Base-by-base conservation (phyloP, 2,888 invertebrate species). In the Mimumesa dahlbomi region DNA sequence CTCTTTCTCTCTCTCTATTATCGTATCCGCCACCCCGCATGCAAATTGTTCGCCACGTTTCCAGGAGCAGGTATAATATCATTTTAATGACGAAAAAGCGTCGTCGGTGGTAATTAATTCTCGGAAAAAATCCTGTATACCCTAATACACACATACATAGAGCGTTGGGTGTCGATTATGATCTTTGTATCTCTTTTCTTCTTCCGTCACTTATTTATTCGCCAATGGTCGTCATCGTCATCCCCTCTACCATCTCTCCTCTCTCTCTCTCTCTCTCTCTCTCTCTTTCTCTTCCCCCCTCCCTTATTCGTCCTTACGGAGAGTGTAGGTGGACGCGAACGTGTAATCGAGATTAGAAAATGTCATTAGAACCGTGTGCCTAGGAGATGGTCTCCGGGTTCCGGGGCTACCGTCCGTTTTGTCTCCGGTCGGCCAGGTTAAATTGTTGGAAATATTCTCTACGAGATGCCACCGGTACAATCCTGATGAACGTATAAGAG, bases 1-100 rank as follows among this genome's bases (percentile, higher is more conserved):
- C n/a, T 50, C 18, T 38, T 38, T 43, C 40, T 56, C 42, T 54
- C 59, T 57, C 63, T 54, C 61, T 59, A 72, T 70, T 57, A 77
- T 16, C 53, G 42, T 29, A 48, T 53, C 69, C 66, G 53, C 59
- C 43, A 64, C 66, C 74, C 62, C 66, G 68, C 85, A 81, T 85
- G 82, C 83, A 85, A 86, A 87, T 87, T 84, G 84, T 84, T 80
- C 81, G 78, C 76, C 70, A 53, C 70, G 77, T 81, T 85, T 84
- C 82, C 80, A 76, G 72, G 73, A 75, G 76, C 76, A 59, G 72
- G 80, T 83, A 85, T 86, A 88, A 87, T 86, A 88, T 86, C 84
- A 83, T 88, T 85, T 84, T 87, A 87, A 87, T 87, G 85, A 85
- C 82, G 82, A 84, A 82, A 85, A 84, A 82, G 66, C 75, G 66